A percentile compares a stretch with the other conserved stretches of the same genome.
Evolutionary conservation across 2,888 invertebrate genomes (phyloP).

Genomic region (Pollenia labialis): DNA sequence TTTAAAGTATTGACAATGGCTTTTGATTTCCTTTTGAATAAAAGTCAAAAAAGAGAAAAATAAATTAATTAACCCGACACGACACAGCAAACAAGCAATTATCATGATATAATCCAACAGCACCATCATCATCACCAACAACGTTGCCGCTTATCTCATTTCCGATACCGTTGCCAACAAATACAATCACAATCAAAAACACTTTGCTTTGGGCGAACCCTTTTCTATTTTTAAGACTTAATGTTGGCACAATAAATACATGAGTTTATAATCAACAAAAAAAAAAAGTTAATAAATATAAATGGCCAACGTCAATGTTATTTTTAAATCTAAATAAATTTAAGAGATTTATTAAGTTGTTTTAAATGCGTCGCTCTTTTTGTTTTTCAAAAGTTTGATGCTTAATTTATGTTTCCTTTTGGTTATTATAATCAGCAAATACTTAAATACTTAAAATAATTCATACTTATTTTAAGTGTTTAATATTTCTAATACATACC

Average conservation of each 20-base stretch:
- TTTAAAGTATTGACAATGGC: constrained; percentile 29
- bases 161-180: neutral
- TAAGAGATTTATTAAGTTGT: constrained; percentile 10
- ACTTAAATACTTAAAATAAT: neutral
- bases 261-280: neutral
- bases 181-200: constrained; percentile 14
- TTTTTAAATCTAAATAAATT: constrained; percentile 31
- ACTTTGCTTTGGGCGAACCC: constrained; percentile 48
- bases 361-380: constrained; percentile 21
- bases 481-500: no score
- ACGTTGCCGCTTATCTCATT: neutral
- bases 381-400: neutral
- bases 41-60: neutral
- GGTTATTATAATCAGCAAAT: constrained; percentile 40
- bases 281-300: constrained; percentile 27
- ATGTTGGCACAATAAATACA: neutral
- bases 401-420: constrained; percentile 28
- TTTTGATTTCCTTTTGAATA: constrained; percentile 33
- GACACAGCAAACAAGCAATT: neutral
- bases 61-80: neutral
- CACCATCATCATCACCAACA: neutral
- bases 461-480: no score
- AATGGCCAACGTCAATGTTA: constrained; percentile 57
- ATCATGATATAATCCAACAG: neutral
- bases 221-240: constrained; percentile 50